phyloP scores from a whole-genome alignment of 2,888 invertebrate species.

The Platycheirus albimanus region DNA sequence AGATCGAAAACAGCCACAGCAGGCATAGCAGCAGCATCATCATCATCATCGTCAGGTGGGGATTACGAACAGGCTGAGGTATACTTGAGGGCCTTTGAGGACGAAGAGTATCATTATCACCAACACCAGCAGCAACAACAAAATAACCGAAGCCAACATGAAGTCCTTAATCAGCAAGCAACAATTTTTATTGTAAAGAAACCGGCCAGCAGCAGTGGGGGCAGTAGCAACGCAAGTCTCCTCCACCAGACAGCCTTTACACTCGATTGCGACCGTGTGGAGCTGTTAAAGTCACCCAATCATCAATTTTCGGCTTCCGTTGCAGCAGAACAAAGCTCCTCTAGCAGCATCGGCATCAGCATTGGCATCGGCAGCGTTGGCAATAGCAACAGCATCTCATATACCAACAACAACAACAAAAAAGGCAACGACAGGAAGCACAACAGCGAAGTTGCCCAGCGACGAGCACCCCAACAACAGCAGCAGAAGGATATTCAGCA shows the following conservation, averaged over 20 bases:
- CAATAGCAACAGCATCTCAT: conserved; percentile 38
- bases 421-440: conserved; percentile 52
- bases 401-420: conserved; percentile 28
- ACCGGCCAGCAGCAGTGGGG: conserved; percentile 39
- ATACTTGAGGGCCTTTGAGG: conserved; percentile 57
- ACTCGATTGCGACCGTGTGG: conserved; percentile 73
- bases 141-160: conserved; percentile 18
- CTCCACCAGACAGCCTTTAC: conserved; percentile 49
- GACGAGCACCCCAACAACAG: conserved; percentile 12
- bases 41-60: conserved; percentile 32
- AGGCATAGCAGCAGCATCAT: conserved; percentile 29
- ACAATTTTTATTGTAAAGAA: conserved; percentile 71
- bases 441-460: conserved; percentile 40
- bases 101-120: conserved; percentile 56
- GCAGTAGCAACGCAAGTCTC: conserved; percentile 47
- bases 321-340: conserved; percentile 34
- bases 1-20: conserved; percentile 48
- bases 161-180: conserved; percentile 70
- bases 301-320: conserved; percentile 74
- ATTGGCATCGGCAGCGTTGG: too few relatives aligned
- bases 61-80: conserved; percentile 52
- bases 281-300: conserved; percentile 75
- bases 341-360: too few relatives aligned
- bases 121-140: conserved; percentile 67
- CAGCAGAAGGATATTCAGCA: conserved; percentile 42